Percentiles rank a stretch among this genome's conserved stretches.
Conservation (phyloP, 2,888 invertebrate species). For the Pyrocoelia pectoralis region DNA sequence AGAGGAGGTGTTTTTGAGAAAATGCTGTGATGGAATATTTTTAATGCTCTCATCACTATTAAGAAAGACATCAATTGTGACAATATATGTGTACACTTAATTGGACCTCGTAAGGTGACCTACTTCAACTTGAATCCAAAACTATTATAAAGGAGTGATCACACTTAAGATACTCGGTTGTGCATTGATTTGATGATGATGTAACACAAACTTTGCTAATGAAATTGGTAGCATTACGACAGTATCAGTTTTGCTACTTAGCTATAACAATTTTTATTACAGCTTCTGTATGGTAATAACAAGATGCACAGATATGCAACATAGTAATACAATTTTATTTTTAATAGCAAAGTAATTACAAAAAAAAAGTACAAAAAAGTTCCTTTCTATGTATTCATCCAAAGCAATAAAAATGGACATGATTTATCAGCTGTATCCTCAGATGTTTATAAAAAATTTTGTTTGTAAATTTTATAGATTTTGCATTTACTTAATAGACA, state of each 20-base stretch:
- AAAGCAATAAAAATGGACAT: neutral
- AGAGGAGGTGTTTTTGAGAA: neutral
- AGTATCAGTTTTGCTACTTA: too few species aligned
- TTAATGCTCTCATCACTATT: neutral
- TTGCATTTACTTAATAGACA: conserved; percentile 36
- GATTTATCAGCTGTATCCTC: neutral
- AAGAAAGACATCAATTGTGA: neutral
- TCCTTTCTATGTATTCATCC: too few species aligned
- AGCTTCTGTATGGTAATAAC: too few species aligned
- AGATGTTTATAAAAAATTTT: conserved; percentile 20
- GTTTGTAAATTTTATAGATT: conserved; percentile 35
- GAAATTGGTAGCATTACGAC: too few species aligned
- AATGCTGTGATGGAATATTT: conserved; percentile 7
- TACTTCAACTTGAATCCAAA: too few species aligned
- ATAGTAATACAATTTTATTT: too few species aligned
- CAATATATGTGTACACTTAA: neutral
- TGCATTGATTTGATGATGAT: too few species aligned
- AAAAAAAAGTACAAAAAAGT: too few species aligned
- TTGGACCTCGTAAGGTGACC: neutral
- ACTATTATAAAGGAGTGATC: neutral
- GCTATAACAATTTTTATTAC: too few species aligned
- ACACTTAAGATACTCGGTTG: neutral
- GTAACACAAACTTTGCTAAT: too few species aligned
- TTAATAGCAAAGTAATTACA: too few species aligned
- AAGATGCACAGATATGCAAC: too few species aligned